phyloP scores from a whole-genome alignment of 2,888 invertebrate genomes.

The Lithophane ornitopus region DNA sequence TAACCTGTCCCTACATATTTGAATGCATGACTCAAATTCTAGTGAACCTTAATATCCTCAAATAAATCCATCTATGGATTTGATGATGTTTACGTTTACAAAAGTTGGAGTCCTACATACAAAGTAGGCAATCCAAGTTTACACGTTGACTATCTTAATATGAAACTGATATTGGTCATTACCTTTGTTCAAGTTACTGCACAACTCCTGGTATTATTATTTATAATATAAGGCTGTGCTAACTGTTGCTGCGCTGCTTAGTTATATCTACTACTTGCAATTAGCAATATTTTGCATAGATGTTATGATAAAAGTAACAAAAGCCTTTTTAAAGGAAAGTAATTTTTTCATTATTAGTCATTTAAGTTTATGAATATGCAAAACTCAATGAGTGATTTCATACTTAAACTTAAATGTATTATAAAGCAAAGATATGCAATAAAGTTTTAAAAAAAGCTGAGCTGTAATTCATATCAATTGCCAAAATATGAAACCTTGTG shows the following conservation, averaged over 20 bases:
- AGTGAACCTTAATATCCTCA: background rate
- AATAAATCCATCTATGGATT: background rate
- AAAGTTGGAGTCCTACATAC: background rate
- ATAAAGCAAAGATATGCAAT: background rate
- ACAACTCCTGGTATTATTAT: background rate
- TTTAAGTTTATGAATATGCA: background rate
- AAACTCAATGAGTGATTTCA: background rate
- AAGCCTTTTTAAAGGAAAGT: background rate
- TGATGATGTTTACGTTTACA: background rate
- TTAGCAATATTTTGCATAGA: background rate
- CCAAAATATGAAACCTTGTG: background rate
- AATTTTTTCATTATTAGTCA: background rate
- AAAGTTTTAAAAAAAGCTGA: conserved; percentile 8
- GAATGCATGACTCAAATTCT: background rate
- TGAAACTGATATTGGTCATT: background rate
- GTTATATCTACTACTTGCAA: background rate
- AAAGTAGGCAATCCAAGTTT: background rate
- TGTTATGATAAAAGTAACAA: background rate
- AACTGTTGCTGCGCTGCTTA: conserved; percentile 16
- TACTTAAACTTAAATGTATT: background rate
- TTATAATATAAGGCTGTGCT: conserved; percentile 12
- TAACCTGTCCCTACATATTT: background rate
- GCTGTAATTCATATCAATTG: background rate
- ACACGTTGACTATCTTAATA: background rate
- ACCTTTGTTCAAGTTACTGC: background rate